phyloP scores from a whole-genome alignment of 1,140 invertebrate genomes.

The Nasonia giraulti region DNA sequence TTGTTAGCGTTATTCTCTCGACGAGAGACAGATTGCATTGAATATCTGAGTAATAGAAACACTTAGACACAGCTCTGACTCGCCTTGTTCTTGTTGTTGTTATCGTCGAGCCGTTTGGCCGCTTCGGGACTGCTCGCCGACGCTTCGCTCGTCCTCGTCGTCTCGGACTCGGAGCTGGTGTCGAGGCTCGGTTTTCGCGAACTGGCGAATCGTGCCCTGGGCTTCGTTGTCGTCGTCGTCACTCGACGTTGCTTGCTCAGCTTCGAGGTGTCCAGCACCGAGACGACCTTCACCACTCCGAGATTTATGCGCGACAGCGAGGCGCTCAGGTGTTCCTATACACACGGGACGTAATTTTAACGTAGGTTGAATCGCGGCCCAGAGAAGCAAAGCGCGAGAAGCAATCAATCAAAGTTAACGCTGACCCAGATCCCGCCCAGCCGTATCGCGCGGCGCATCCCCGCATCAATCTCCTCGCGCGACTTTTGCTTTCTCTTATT shows the following conservation, averaged over 20 bases:
- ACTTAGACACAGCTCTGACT: background rate
- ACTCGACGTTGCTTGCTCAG: background rate
- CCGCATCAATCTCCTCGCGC: background rate
- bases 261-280: background rate
- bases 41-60: too few relatives aligned
- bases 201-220: background rate
- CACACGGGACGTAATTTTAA: too few relatives aligned
- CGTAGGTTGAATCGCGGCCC: background rate
- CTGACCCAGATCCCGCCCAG: background rate
- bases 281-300: background rate
- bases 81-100: slow-evolving; percentile 44
- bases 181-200: background rate
- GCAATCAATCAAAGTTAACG: background rate
- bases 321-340: slow-evolving; percentile 1
- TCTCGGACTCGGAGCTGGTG: background rate
- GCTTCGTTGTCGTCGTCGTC: background rate
- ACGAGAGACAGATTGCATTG: too few relatives aligned
- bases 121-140: too few relatives aligned
- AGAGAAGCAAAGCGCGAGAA: too few relatives aligned
- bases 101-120: slow-evolving; percentile 5
- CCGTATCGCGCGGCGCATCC: background rate
- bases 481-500: too few relatives aligned
- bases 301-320: slow-evolving; percentile 6
- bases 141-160: background rate
- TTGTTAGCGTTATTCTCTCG: too few relatives aligned